These are phyloP conservation scores for Zaprionus ghesquierei DNA, from an alignment of 1,140 invertebrate genomes.

Conservation along the genomic window DNA sequence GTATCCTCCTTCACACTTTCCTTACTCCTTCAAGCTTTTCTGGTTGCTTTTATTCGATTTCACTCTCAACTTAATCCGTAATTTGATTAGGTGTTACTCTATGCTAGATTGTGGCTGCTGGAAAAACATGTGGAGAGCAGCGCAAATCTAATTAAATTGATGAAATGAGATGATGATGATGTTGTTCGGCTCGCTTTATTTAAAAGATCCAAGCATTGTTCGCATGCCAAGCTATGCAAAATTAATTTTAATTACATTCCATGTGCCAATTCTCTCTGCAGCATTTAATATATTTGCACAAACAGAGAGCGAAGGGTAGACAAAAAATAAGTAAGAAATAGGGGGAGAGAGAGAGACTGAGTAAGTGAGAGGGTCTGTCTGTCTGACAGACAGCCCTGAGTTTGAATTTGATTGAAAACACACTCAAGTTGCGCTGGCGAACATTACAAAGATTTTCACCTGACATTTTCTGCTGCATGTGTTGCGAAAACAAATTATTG, in stretches of 20 bases:
- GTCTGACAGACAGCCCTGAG: neutral
- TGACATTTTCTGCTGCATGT: neutral
- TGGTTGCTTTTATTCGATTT: neutral
- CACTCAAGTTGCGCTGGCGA: neutral
- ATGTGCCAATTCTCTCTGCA: slow-evolving; percentile 5
- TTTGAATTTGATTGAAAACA: slow-evolving; percentile 11
- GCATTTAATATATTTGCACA: slow-evolving; percentile 2
- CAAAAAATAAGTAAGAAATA: too few relatives aligned
- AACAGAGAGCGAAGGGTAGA: neutral
- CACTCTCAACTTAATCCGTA: slow-evolving; percentile 2
- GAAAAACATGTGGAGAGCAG: neutral
- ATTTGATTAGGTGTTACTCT: neutral
- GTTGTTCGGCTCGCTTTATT: neutral
- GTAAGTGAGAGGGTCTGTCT: neutral
- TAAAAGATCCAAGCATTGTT: neutral
- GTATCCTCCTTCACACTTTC: neutral
- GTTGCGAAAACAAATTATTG: slow-evolving; percentile 1
- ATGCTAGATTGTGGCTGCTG: neutral
- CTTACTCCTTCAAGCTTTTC: neutral
- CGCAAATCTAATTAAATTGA: too few relatives aligned
- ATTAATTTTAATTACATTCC: slow-evolving; percentile 21
- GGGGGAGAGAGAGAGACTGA: neutral
- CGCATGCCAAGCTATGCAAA: neutral
- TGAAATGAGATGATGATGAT: too few relatives aligned
- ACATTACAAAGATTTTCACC: slow-evolving; percentile 10